phyloP scores from a whole-genome alignment of 2,888 invertebrate species.

The Chorisops tibialis region DNA sequence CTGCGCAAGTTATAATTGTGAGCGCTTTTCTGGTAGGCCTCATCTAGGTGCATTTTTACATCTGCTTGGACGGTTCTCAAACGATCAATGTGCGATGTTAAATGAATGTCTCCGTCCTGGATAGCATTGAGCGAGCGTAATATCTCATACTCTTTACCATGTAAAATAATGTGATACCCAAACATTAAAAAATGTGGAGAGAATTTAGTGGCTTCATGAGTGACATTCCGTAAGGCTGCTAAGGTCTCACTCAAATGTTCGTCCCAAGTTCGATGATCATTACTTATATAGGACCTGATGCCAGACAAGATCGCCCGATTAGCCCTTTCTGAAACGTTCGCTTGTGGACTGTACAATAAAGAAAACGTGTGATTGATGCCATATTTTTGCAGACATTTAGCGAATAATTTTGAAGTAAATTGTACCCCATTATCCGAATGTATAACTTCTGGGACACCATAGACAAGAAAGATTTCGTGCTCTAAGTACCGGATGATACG shows the following conservation, averaged over 20 bases:
- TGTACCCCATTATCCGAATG: background rate
- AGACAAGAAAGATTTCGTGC: background rate
- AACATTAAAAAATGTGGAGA: constrained; percentile 2
- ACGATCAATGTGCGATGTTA: background rate
- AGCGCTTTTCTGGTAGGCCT: background rate
- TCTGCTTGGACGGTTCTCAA: background rate
- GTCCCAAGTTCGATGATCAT: constrained; percentile 10
- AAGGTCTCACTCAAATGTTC: background rate
- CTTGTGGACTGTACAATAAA: background rate
- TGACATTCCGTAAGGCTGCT: background rate
- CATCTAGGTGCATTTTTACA: background rate
- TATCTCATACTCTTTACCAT: background rate
- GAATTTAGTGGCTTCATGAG: constrained; percentile 4
- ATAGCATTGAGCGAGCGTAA: background rate
- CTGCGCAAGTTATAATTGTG: background rate
- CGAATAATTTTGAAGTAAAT: background rate
- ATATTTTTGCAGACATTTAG: background rate
- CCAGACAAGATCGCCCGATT: constrained; percentile 9
- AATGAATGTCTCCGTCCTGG: background rate
- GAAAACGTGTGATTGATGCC: background rate
- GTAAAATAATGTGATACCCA: constrained; percentile 2
- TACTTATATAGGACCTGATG: constrained; percentile 3
- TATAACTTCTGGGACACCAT: background rate
- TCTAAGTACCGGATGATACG: background rate
- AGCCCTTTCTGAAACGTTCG: constrained; percentile 6